Percentiles rank a stretch among this genome's conserved stretches.
Evolutionary conservation across 2,888 invertebrate genomes (phyloP).

Genomic region (Mystacides longicornis): DNA sequence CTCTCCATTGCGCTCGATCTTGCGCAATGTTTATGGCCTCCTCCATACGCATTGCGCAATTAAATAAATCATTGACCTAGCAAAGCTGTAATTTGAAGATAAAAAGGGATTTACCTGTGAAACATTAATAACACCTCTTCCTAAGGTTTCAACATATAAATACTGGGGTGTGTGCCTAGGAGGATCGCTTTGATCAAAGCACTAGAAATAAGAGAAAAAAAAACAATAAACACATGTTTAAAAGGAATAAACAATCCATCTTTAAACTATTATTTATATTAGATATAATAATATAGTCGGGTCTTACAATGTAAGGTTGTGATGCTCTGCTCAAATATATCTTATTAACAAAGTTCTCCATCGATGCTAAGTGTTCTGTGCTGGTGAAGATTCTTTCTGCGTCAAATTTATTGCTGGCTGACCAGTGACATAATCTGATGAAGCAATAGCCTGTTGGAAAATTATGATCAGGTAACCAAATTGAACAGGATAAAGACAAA

Average conservation of each 20-base stretch:
- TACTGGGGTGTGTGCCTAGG: slow-evolving; percentile 42
- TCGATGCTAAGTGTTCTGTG: slow-evolving; percentile 44
- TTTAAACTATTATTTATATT: not conserved
- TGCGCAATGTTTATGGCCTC: too few species aligned
- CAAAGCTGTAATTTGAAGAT: too few species aligned
- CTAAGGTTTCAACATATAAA: slow-evolving; percentile 38
- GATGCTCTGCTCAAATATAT: slow-evolving; percentile 56
- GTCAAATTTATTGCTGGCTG: slow-evolving; percentile 43
- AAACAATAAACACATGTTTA: not conserved
- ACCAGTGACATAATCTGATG: slow-evolving; percentile 55
- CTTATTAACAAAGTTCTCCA: slow-evolving; percentile 46
- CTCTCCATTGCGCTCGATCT: too few species aligned
- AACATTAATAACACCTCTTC: slow-evolving; percentile 17
- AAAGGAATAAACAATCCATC: not conserved
- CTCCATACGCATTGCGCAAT: too few species aligned
- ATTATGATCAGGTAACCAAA: too few species aligned
- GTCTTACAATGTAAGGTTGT: slow-evolving; percentile 51
- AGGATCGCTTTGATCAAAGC: slow-evolving; percentile 36
- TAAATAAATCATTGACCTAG: too few species aligned
- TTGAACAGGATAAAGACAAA: not conserved
- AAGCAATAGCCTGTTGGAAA: slow-evolving; percentile 68
- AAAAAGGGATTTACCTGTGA: slow-evolving; percentile 17
- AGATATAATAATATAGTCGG: not conserved
- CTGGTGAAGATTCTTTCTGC: slow-evolving; percentile 43
- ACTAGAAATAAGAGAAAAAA: not conserved